Conservation (phyloP, 2,888 invertebrate genomes). For the Callimorpha dominula region DNA sequence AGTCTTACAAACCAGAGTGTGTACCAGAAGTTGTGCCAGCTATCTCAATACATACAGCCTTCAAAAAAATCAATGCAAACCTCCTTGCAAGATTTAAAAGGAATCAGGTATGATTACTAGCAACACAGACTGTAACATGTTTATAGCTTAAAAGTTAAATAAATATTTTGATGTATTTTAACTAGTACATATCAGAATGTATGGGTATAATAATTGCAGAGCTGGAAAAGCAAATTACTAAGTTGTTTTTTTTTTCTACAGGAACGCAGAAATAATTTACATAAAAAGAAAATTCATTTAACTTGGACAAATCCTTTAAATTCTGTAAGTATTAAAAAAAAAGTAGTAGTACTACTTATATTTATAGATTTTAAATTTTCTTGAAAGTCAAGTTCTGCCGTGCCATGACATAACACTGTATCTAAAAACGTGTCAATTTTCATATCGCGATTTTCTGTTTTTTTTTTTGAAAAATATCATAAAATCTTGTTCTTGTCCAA, state of each 20-base stretch:
- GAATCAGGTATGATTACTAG: slow-evolving; percentile 64
- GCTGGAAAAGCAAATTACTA: not conserved
- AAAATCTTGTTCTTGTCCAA: no score
- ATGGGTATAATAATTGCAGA: not conserved
- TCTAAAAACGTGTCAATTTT: no score
- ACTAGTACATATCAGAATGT: no score
- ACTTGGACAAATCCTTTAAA: slow-evolving; percentile 73
- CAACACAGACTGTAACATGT: no score
- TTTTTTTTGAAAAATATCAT: no score
- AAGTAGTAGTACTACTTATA: no score
- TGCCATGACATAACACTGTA: no score
- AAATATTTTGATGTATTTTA: no score
- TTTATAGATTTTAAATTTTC: no score
- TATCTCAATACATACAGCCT: slow-evolving; percentile 75
- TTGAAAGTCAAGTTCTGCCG: no score
- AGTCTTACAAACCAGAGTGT: slow-evolving; percentile 82
- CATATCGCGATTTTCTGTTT: no score
- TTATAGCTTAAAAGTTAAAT: no score
- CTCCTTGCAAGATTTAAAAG: slow-evolving; percentile 70
- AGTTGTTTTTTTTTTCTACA: slow-evolving; percentile 33
- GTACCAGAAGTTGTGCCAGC: slow-evolving; percentile 81
- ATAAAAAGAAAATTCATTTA: slow-evolving; percentile 61
- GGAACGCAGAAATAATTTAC: slow-evolving; percentile 61
- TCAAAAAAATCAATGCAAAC: slow-evolving; percentile 71
- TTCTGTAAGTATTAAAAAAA: slow-evolving; percentile 63